Percentiles rank a stretch among this genome's conserved stretches.
Conservation (phyloP, 2,797 vertebrate genomes). For the Acridotheres tristis region DNA sequence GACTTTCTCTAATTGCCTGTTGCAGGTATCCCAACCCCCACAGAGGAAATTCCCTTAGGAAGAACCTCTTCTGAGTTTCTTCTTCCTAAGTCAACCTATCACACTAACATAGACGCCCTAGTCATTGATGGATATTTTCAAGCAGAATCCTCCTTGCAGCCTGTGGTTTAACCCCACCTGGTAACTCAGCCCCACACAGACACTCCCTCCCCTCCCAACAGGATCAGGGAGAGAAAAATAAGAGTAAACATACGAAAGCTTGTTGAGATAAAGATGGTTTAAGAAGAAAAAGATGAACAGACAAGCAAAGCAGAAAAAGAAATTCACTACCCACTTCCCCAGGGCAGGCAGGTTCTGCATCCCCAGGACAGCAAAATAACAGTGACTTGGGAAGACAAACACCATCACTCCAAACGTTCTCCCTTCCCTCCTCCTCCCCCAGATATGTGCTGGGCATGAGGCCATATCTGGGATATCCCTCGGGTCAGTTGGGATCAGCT, state of each 20-base stretch:
- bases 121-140: background rate
- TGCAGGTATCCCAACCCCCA: no score
- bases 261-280: background rate
- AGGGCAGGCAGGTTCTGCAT: background rate
- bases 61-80: no score
- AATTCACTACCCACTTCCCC: background rate
- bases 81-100: no score
- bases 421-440: background rate
- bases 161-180: background rate
- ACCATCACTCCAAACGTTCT: accelerated
- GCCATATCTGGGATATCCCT: background rate
- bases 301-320: background rate
- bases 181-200: background rate
- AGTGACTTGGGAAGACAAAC: background rate
- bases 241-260: background rate
- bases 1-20: no score
- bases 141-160: background rate
- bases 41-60: no score
- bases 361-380: background rate
- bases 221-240: background rate
- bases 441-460: background rate
- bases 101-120: background rate
- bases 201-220: background rate
- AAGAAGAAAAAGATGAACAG: background rate
- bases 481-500: background rate